Evolutionary conservation across 2,888 invertebrate species (phyloP).

Genomic region (Himalopsyche tibetana): DNA sequence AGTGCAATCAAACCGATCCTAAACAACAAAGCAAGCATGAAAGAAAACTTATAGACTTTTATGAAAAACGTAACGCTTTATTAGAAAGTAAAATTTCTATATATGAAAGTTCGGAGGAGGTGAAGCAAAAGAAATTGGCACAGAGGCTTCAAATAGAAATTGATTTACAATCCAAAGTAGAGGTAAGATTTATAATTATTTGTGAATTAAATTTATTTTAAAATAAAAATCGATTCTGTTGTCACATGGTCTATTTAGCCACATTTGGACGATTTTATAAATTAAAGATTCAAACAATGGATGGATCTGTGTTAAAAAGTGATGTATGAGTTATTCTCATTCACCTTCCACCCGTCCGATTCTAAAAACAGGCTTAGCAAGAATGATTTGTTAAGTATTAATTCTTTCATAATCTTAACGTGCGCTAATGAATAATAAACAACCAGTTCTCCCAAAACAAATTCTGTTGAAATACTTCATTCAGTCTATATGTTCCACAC

Average conservation of each 20-base stretch:
- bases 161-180: conserved; percentile 75
- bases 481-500: no score
- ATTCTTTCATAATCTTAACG: no score
- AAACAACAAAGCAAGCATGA: conserved; percentile 67
- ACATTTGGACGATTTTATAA: no score
- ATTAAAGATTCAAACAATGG: no score
- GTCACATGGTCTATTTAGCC: neutral
- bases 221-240: neutral
- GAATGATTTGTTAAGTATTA: no score
- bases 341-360: no score
- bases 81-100: conserved; percentile 81
- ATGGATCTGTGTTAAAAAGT: no score
- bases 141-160: conserved; percentile 81
- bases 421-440: no score
- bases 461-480: no score
- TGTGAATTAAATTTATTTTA: neutral
- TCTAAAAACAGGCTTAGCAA: no score
- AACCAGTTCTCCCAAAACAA: no score
- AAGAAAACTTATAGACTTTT: conserved; percentile 77
- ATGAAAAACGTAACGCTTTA: conserved; percentile 80
- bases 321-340: no score
- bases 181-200: conserved; percentile 69
- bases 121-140: conserved; percentile 79
- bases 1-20: conserved; percentile 46
- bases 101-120: conserved; percentile 81